phyloP scores from a whole-genome alignment of 2,113 vertebrate genomes.

The Furnarius figulus region DNA sequence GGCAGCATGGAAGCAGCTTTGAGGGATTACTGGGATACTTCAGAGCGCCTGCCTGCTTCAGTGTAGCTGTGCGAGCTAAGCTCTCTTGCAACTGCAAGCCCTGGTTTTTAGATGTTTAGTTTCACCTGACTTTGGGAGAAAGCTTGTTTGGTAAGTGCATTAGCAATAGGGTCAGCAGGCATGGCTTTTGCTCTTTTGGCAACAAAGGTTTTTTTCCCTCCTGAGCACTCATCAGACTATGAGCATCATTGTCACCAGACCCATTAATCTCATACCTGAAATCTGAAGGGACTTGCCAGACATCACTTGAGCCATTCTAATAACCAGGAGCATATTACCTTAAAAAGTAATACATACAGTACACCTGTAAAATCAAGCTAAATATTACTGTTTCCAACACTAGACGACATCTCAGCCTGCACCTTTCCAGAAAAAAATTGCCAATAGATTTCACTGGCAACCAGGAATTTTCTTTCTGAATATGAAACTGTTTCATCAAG shows the following conservation, averaged over 20 bases:
- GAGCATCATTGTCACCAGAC: background rate
- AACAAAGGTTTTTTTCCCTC: background rate
- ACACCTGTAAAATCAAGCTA: background rate
- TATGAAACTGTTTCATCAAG: background rate
- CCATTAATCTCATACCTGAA: background rate
- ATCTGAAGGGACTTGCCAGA: background rate
- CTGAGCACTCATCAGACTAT: background rate
- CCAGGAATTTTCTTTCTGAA: background rate
- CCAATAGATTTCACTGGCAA: background rate
- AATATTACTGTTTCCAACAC: background rate
- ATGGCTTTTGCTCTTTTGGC: background rate
- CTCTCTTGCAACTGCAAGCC: background rate
- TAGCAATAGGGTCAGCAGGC: background rate
- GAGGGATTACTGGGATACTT: background rate
- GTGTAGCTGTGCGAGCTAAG: background rate
- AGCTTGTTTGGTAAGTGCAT: background rate
- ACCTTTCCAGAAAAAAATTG: background rate
- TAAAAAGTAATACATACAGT: background rate
- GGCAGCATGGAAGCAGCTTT: fast-evolving
- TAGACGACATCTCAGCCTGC: background rate
- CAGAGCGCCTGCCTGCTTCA: background rate
- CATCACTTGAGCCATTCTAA: background rate
- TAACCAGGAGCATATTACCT: background rate
- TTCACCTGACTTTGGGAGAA: background rate
- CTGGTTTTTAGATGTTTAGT: background rate